Base-by-base conservation (phyloP, 2,113 vertebrate species). In the Hippolais icterina region DNA sequence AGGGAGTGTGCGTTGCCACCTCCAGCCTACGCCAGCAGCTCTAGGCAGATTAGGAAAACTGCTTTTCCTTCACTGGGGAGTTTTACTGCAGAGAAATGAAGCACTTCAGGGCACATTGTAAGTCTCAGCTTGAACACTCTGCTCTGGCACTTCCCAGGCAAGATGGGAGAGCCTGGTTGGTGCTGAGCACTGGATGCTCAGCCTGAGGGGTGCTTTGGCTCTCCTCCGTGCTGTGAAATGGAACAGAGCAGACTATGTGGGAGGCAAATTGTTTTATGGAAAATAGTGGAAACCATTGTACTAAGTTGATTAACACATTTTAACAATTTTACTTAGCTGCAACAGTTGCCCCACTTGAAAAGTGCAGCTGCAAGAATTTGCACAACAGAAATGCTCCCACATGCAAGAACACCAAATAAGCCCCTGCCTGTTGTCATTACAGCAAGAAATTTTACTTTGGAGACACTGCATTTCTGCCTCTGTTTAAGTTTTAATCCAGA, bases 261-360 rank as follows among this genome's bases (percentile, higher is more conserved):
- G 90, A 95, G 95, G 94, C 61, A 79, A 50, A 88, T 29, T 83
- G 83, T 63, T 75, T 77, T 29, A 42, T 69, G 59, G 81, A 91
- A 87, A 81, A 63, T 71, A 70, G n/a, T 46, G 42, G 35, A 85
- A 82, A 52, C 61, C 41, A 79, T 89, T 91, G 87, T 90, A 64
- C 75, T 81, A 52, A 54, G 70, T 69, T 66, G 85, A 81, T 89
- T 61, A 91, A 87, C 74, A 84, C 12, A 39, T 90, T 83, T 86
- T 75, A 82, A 69, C 70, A 37, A 44, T 93, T 79, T 53, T 64
- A 75, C 53, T 87, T 91, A 78, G 63, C 80, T 86, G 93, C 90
- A 89, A 41, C 52, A 68, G 44, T 78, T 90, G 82, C 92, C 84
- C 69, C 25, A 2, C 39, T 21, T 83, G 90, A 61, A 57, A 85